Evolutionary conservation across 2,888 invertebrate species (phyloP), one percentile per base, ranked within the genome.

Genomic region (Diaprepes abbreviatus): DNA sequence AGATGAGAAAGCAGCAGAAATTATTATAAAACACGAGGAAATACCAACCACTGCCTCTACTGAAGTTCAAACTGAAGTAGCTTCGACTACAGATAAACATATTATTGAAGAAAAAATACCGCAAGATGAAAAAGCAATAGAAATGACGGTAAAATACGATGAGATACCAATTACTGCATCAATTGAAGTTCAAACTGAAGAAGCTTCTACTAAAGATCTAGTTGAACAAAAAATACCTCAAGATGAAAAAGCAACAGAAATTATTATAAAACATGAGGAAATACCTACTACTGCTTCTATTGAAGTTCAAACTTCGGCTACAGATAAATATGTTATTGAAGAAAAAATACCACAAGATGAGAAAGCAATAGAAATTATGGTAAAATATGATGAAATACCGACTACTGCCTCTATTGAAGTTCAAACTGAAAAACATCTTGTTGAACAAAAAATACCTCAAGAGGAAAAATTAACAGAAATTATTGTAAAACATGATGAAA

Each of bases 141-240:
- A 7, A 24, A 9, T 7, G 2, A 50, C 28, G 0, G 2, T 16
- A 14, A 50, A 7, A 19, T 3, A 19, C 9, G 43, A 43, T 19
- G 16, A 17, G 12, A 6, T 28, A 28, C 48, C 48, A 4, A 10
- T 3, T 16, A 50, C 9, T 28, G 3, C 21, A 2, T 9, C 14
- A 16, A 50, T 6, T 50, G 28, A 28, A 50, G 48, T 28, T 12
- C 48, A 50, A 31, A 50, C 48, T 14, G 48, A 28, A 50, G 7
- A 9, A 7, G 28, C 28, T 28, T 24, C 9, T n/a, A 10, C 19
- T 0, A n/a, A 1, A n/a, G 43, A 40, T 10, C n/a, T 19, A 10
- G 4, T 21, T 21, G 6, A 43, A 17, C n/a, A n/a, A n/a, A 17
- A 43, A 43, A 6, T 43, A 19, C 36, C 2, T 10, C 36, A 36